phyloP scores from a whole-genome alignment of 1,140 invertebrate genomes.

The Pachyrhynchus sulphureomaculatus region DNA sequence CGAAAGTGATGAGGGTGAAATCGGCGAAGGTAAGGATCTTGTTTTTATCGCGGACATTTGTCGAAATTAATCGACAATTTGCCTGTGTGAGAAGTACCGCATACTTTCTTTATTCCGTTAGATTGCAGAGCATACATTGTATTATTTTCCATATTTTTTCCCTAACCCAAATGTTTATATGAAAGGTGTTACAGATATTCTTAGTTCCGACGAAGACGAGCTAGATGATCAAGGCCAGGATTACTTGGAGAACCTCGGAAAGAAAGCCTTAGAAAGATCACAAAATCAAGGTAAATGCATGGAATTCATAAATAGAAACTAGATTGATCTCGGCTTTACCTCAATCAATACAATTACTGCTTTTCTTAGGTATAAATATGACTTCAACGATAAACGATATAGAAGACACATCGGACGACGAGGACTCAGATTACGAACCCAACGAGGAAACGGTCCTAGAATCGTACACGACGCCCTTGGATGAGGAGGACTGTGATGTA shows the following conservation, averaged over 20 bases:
- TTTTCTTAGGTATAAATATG: conserved; percentile 37
- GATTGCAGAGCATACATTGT: too few relatives aligned
- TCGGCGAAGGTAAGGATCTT: conserved; percentile 52
- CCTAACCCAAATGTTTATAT: too few relatives aligned
- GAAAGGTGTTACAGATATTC: conserved; percentile 62
- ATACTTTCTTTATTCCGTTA: too few relatives aligned
- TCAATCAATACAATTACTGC: too few relatives aligned
- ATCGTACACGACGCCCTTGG: conserved; percentile 86
- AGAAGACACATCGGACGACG: conserved; percentile 60
- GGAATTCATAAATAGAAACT: too few relatives aligned
- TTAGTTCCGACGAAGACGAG: conserved; percentile 92
- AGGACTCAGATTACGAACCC: conserved; percentile 67
- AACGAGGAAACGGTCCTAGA: conserved; percentile 78
- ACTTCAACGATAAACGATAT: conserved; percentile 46
- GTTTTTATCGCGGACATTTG: too few relatives aligned
- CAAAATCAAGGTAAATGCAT: conserved; percentile 45
- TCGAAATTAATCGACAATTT: too few relatives aligned
- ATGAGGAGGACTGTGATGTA: conserved; percentile 79
- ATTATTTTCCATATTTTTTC: too few relatives aligned
- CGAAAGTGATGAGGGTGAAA: conserved; percentile 66
- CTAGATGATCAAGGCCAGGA: conserved; percentile 78
- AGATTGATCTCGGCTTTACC: too few relatives aligned
- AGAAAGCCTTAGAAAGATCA: conserved; percentile 64
- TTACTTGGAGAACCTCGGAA: conserved; percentile 78
- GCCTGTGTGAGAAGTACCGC: too few relatives aligned